Evolutionary conservation across 2,888 invertebrate species (phyloP), one percentile per base, ranked within the genome.

Genomic region (Stenolophus ochropezus): DNA sequence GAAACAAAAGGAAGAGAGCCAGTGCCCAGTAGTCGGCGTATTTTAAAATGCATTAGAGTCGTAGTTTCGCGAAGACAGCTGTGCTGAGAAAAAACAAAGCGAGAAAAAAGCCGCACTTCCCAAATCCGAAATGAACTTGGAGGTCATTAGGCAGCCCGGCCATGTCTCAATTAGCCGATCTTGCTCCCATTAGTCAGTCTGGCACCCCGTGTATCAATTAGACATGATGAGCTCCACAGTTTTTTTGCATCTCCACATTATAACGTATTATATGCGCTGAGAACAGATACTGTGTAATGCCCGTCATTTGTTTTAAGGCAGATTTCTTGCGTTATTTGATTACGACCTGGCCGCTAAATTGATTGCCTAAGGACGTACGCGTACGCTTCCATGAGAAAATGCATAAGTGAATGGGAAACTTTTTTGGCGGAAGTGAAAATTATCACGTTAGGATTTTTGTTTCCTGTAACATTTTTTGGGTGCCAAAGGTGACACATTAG

Each of bases 121-220:
- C 61, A 77, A 77, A 77, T 77, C 18, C 61, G 65, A 77, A 77
- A 61, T 65, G 65, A 77, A 77, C 42, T 77, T 49, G 76, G 49
- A 42, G 77, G 77, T 77, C 77, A 77, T 77, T 77, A 77, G 77
- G 47, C 61, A 58, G 58, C 58, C 21, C 23, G 33, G 58, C 77
- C 77, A 77, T 61, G 77, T 77, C 77, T 77, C 77, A 77, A 77
- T 77, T 77, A 77, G 77, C 25, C 23, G 77, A 61, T 77, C 61
- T 47, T 61, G 77, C 18, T 21, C 77, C 77, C 65, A 77, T 77
- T 77, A 77, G 61, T 77, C 77, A 77, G 77, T 65, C 77, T 77
- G 61, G 77, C 77, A 77, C 77, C 77, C 77, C 23, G 77, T 65
- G 65, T 77, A 77, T 77, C 77, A 77, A 77, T 77, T 77, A 77